Conservation (phyloP, 2,888 invertebrate genomes). For the Pyrgus malvae region DNA sequence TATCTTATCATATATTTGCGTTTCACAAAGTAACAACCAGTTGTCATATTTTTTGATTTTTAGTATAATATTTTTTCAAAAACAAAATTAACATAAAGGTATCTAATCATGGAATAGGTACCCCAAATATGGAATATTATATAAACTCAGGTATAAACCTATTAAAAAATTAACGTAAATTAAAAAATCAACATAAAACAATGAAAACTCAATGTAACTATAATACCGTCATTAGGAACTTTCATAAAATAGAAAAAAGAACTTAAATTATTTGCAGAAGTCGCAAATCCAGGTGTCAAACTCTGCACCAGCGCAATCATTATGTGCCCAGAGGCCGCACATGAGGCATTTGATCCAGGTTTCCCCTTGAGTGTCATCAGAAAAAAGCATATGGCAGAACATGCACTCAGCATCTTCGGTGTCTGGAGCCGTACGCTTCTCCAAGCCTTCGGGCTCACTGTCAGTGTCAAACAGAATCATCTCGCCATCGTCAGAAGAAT, state of each 20-base stretch:
- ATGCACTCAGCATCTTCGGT: background rate
- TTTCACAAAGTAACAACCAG: background rate
- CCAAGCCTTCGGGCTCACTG: background rate
- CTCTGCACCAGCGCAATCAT: constrained; percentile 34
- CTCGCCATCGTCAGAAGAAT: background rate
- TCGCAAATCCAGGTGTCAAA: constrained; percentile 27
- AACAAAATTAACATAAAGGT: no score
- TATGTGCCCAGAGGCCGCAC: constrained; percentile 33
- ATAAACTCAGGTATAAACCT: no score
- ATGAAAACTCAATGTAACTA: background rate
- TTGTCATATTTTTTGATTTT: background rate
- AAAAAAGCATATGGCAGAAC: background rate
- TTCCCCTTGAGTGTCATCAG: background rate
- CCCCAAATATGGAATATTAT: no score
- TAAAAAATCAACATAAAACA: no score
- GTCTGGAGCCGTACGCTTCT: no score
- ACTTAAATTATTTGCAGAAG: background rate
- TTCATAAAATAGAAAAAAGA: background rate
- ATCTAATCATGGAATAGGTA: no score
- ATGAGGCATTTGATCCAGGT: constrained; percentile 27
- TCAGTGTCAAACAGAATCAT: background rate
- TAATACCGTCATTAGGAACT: background rate
- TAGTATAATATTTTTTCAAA: no score
- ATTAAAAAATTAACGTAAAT: no score
- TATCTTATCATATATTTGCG: background rate